These are phyloP conservation scores for Linyphia triangularis DNA, from an alignment of 2,888 invertebrate genomes.

Conservation along the genomic window DNA sequence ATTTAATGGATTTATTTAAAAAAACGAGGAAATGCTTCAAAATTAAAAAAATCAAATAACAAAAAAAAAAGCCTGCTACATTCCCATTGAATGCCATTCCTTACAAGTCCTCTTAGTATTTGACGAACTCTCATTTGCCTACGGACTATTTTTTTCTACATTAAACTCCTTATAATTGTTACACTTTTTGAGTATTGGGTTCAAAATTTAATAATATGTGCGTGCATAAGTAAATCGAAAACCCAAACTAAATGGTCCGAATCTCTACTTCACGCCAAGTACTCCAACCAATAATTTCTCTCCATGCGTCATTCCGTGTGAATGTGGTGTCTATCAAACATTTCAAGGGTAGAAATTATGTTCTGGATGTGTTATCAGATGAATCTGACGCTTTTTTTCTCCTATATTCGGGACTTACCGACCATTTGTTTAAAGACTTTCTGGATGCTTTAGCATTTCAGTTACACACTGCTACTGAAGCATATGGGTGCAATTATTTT, in stretches of 20 bases:
- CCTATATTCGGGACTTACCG: background rate
- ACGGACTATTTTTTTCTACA: too few relatives aligned
- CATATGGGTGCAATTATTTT: constrained; percentile 22
- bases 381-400: background rate
- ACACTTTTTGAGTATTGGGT: background rate
- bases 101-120: too few relatives aligned
- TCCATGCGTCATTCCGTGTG: background rate
- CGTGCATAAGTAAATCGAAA: constrained; percentile 26
- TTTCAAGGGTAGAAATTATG: constrained; percentile 28
- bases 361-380: constrained; percentile 38
- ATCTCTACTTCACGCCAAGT: constrained; percentile 31
- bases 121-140: too few relatives aligned
- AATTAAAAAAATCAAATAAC: too few relatives aligned
- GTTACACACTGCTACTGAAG: constrained; percentile 66
- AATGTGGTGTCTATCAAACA: constrained; percentile 23
- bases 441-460: constrained; percentile 50
- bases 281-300: constrained; percentile 8
- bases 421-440: constrained; percentile 48
- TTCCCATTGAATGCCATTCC: too few relatives aligned
- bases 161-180: background rate
- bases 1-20: too few relatives aligned
- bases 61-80: too few relatives aligned
- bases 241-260: background rate
- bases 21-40: too few relatives aligned
- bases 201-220: background rate